These are phyloP conservation scores for Pteropus alecto DNA, from an alignment of 2,113 vertebrate genomes.

Conservation along the genomic window DNA sequence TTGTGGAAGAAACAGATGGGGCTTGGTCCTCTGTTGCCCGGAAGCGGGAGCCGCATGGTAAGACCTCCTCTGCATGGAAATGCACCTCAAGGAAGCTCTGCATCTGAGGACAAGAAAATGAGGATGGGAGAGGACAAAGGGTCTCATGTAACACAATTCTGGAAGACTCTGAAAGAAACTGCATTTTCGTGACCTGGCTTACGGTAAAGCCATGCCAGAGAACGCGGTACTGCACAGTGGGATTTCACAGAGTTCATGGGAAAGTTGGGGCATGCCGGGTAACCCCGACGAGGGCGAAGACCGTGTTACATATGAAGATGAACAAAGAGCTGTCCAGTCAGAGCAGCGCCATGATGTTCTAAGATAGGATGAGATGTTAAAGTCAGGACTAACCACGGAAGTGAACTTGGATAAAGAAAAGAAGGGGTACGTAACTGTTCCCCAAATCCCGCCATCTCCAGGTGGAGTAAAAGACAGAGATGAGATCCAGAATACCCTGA, in stretches of 20 bases:
- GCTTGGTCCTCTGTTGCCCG: no score
- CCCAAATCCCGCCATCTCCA: neutral
- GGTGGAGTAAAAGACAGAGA: neutral
- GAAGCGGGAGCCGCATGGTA: no score
- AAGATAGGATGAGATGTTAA: neutral
- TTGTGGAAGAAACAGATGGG: no score
- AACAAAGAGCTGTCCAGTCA: conserved; percentile 48
- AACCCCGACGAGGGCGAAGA: conserved; percentile 67
- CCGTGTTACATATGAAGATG: conserved; percentile 41
- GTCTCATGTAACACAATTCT: no score
- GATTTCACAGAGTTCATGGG: conserved; percentile 73
- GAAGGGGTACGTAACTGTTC: neutral
- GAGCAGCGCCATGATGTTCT: neutral
- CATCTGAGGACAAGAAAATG: no score
- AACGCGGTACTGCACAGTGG: conserved; percentile 44
- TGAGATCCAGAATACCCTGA: neutral
- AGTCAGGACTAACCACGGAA: neutral
- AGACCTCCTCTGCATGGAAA: no score
- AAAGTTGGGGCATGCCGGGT: conserved; percentile 65
- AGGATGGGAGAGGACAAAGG: no score
- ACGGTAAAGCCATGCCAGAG: conserved; percentile 68
- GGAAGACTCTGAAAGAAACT: conserved; percentile 65
- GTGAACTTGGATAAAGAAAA: neutral
- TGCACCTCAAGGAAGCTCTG: no score
- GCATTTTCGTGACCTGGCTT: conserved; percentile 70